Evolutionary conservation across 2,888 invertebrate species (phyloP).

Genomic region (Pheosia tremula): DNA sequence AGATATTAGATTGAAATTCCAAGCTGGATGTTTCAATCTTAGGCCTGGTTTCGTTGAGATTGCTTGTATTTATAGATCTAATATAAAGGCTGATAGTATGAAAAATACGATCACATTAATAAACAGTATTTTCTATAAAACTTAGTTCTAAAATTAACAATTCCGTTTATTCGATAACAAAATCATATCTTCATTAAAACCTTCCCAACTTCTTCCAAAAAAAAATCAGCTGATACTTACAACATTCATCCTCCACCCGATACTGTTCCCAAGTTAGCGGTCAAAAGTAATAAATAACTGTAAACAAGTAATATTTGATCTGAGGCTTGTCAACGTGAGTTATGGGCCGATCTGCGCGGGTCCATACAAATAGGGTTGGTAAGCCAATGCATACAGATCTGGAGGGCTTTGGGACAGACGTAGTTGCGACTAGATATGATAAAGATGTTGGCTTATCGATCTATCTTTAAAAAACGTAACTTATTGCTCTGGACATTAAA

Average conservation of each 20-base stretch:
- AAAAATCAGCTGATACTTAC: not conserved
- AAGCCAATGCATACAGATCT: slow-evolving; percentile 67
- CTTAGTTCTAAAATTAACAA: too few relatives aligned
- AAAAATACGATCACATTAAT: too few relatives aligned
- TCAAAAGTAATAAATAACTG: slow-evolving; percentile 49
- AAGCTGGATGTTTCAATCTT: too few relatives aligned
- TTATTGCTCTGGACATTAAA: too few relatives aligned
- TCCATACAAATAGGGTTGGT: slow-evolving; percentile 56
- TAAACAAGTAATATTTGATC: slow-evolving; percentile 55
- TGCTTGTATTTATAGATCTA: too few relatives aligned
- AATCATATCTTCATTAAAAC: too few relatives aligned
- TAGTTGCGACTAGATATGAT: slow-evolving; percentile 25
- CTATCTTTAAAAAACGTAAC: too few relatives aligned
- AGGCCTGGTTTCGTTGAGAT: too few relatives aligned
- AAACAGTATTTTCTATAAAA: too few relatives aligned
- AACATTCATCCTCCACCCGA: slow-evolving; percentile 9
- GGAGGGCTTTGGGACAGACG: slow-evolving; percentile 19
- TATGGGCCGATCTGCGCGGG: slow-evolving; percentile 55
- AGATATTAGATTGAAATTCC: too few relatives aligned
- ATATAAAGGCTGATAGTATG: too few relatives aligned
- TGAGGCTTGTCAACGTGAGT: slow-evolving; percentile 61
- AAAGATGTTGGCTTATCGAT: not conserved
- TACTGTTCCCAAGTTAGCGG: slow-evolving; percentile 41
- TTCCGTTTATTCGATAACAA: too few relatives aligned
- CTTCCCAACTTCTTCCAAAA: not conserved